Percentiles rank a stretch among this genome's conserved stretches.
These are phyloP conservation scores for Zaprionus obscuricornis DNA, from an alignment of 2,888 invertebrate genomes.

Conservation along the genomic window DNA sequence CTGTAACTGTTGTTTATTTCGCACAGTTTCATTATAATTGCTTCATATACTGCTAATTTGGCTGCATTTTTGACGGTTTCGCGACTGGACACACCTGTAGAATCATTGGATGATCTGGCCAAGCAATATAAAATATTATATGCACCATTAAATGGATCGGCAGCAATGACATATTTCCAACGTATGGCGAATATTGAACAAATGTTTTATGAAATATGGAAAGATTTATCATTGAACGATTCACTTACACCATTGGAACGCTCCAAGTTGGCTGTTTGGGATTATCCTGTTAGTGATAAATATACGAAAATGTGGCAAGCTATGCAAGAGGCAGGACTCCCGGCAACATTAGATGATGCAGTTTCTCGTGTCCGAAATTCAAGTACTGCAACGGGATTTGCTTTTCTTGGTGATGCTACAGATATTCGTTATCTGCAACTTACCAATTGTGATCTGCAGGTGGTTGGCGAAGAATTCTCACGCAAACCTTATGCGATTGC, in stretches of 20 bases:
- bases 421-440: conserved; percentile 88
- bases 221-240: conserved; percentile 98
- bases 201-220: conserved; percentile 99
- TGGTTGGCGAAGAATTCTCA: conserved; percentile 98
- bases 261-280: conserved; percentile 98
- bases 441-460: conserved; percentile 88
- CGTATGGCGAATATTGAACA: conserved; percentile 98
- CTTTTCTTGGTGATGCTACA: conserved; percentile 97
- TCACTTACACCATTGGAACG: conserved; percentile 94
- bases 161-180: conserved; percentile 96
- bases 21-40: conserved; percentile 95
- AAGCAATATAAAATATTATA: conserved; percentile 98
- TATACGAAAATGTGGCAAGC: conserved; percentile 99
- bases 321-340: conserved; percentile 93
- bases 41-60: conserved; percentile 98
- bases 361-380: conserved; percentile 88
- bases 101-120: conserved; percentile 96
- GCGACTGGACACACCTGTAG: conserved; percentile 95
- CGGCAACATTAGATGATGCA: conserved; percentile 91
- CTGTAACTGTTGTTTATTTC: too few species aligned
- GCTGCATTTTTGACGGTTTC: conserved; percentile 98
- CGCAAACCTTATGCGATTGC: conserved; percentile 98
- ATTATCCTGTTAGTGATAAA: conserved; percentile 99
- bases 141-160: conserved; percentile 94
- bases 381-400: conserved; percentile 92